Conservation (phyloP, 2,888 invertebrate genomes). For the Masnerella sp. region DNA sequence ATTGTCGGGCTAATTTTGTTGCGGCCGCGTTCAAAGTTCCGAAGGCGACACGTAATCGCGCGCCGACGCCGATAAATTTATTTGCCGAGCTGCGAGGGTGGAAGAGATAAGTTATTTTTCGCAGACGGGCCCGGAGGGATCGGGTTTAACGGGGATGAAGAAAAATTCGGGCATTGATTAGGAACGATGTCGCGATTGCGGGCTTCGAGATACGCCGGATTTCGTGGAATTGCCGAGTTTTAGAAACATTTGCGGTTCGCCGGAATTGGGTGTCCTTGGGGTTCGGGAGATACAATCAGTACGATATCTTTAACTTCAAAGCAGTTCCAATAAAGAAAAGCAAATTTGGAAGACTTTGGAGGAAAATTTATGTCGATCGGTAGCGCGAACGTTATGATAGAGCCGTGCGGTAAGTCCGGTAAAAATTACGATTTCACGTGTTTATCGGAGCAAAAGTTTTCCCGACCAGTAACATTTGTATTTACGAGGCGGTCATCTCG, state of each 20-base stretch:
- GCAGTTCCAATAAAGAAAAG: too few relatives aligned
- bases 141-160: neutral
- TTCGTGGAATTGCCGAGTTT: too few relatives aligned
- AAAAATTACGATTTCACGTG: too few relatives aligned
- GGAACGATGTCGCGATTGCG: neutral
- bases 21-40: constrained; percentile 4
- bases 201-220: too few relatives aligned
- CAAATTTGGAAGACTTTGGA: too few relatives aligned
- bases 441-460: neutral
- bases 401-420: too few relatives aligned
- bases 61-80: constrained; percentile 10
- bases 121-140: neutral
- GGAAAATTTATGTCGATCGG: too few relatives aligned
- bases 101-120: constrained; percentile 23
- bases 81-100: constrained; percentile 2
- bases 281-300: too few relatives aligned
- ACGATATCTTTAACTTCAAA: too few relatives aligned
- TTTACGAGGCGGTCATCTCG: constrained; percentile 12
- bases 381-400: too few relatives aligned
- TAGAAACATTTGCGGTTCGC: too few relatives aligned
- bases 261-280: too few relatives aligned
- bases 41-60: constrained; percentile 16
- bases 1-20: constrained; percentile 21
- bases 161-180: neutral
- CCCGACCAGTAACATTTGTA: constrained; percentile 1